phyloP scores from a whole-genome alignment of 2,797 vertebrate species.

The Cuniculus paca region DNA sequence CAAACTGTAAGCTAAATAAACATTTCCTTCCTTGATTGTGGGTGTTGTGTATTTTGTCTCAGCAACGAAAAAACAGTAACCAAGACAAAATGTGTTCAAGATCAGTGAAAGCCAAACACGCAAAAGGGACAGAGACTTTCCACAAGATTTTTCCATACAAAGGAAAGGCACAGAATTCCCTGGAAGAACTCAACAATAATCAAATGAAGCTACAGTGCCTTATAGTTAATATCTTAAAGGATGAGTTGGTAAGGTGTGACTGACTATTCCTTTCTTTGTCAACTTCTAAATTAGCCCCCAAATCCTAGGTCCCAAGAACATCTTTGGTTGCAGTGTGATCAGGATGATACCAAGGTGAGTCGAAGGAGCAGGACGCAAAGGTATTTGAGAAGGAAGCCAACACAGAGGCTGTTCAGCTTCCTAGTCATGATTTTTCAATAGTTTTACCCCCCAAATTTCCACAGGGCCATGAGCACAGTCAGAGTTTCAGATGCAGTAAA shows the following conservation, averaged over 20 bases:
- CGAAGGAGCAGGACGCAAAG: background rate
- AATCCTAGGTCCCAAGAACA: background rate
- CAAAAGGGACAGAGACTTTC: background rate
- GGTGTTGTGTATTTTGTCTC: no score
- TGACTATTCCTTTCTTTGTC: background rate
- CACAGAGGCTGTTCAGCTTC: background rate
- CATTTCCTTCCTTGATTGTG: no score
- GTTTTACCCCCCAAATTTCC: background rate
- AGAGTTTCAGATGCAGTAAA: background rate
- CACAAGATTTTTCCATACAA: background rate
- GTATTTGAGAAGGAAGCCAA: background rate
- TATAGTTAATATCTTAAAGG: background rate
- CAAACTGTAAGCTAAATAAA: no score
- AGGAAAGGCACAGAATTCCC: background rate
- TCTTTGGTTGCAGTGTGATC: background rate
- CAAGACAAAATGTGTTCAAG: background rate
- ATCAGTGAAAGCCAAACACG: background rate
- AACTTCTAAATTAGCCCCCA: background rate
- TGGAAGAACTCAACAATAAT: background rate
- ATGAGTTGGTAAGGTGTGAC: background rate
- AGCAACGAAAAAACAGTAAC: no score
- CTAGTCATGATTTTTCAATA: background rate
- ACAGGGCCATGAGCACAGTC: background rate
- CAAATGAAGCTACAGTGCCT: background rate
- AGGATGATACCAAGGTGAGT: background rate